Percentiles rank a stretch among this genome's conserved stretches.
Conservation (phyloP, 2,113 vertebrate species). For the Henicopernis longicauda region DNA sequence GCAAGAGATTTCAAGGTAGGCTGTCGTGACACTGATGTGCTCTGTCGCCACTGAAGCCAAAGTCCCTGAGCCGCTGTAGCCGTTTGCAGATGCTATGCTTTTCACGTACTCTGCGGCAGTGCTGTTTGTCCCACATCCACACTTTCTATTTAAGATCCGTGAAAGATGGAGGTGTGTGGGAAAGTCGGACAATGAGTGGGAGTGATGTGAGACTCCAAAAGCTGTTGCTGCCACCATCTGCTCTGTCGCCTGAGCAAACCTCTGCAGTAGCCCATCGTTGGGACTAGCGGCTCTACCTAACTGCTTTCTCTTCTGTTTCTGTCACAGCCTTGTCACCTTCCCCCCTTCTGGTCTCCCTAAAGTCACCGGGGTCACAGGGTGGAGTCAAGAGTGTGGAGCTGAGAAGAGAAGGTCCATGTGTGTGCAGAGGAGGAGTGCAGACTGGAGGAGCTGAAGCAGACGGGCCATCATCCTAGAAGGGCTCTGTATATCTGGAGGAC, state of each 20-base stretch:
- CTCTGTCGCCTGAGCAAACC: not conserved
- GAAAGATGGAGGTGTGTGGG: not conserved
- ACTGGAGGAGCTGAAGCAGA: not conserved
- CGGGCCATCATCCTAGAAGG: not conserved
- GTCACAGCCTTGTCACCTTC: not conserved
- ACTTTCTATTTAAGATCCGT: not conserved
- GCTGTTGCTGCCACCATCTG: not conserved
- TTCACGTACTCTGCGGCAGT: accelerated
- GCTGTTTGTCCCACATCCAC: not conserved
- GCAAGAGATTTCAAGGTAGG: not conserved
- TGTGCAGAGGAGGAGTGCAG: not conserved
- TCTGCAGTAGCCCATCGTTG: not conserved
- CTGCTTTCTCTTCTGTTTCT: not conserved
- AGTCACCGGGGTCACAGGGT: not conserved
- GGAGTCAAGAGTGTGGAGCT: not conserved
- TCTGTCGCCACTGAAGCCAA: not conserved
- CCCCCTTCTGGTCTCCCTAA: not conserved
- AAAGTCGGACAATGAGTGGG: not conserved
- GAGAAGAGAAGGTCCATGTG: not conserved
- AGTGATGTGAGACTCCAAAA: not conserved
- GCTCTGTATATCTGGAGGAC: not conserved
- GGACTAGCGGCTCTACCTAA: not conserved
- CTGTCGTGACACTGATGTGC: not conserved
- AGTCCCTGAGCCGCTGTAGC: not conserved
- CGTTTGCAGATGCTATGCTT: not conserved